A percentile compares a stretch with the other conserved stretches of the same genome.
These are phyloP conservation scores for Lates japonicus DNA, from an alignment of 2,797 vertebrate species.

Conservation along the genomic window DNA sequence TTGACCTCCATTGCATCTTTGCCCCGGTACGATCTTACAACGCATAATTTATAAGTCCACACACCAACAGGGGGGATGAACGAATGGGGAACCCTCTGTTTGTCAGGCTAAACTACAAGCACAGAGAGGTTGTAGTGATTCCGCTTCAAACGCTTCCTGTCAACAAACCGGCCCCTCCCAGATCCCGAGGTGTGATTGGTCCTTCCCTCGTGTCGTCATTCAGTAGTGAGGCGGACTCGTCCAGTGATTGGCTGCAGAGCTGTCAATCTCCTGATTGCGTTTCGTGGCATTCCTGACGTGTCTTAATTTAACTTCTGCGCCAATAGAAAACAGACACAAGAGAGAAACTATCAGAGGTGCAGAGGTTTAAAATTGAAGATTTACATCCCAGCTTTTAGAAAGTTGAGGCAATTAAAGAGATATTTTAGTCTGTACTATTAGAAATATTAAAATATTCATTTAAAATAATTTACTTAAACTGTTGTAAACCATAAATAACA, in stretches of 20 bases:
- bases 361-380: neutral
- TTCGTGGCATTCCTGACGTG: slow-evolving; percentile 73
- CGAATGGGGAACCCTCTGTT: slow-evolving; percentile 22
- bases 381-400: neutral
- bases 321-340: slow-evolving; percentile 73
- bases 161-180: slow-evolving; percentile 80
- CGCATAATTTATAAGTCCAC: slow-evolving; percentile 83
- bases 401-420: neutral
- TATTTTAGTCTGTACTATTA: neutral
- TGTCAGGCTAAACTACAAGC: slow-evolving; percentile 30
- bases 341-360: slow-evolving; percentile 43
- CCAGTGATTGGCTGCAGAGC: slow-evolving; percentile 60
- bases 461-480: neutral
- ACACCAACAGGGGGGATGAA: slow-evolving; percentile 35
- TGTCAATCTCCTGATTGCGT: slow-evolving; percentile 61
- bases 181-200: slow-evolving; percentile 74
- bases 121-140: slow-evolving; percentile 22
- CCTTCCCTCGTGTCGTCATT: neutral
- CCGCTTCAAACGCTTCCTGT: slow-evolving; percentile 82
- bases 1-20: slow-evolving; percentile 97
- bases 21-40: slow-evolving; percentile 79
- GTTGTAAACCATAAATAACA: neutral
- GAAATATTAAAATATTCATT: neutral
- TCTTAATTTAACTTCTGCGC: slow-evolving; percentile 44
- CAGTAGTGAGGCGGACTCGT: rapidly evolving